Percentiles rank a stretch among this genome's conserved stretches.
phyloP scores from a whole-genome alignment of 2,113 vertebrate species.

The Siniperca knerii region DNA sequence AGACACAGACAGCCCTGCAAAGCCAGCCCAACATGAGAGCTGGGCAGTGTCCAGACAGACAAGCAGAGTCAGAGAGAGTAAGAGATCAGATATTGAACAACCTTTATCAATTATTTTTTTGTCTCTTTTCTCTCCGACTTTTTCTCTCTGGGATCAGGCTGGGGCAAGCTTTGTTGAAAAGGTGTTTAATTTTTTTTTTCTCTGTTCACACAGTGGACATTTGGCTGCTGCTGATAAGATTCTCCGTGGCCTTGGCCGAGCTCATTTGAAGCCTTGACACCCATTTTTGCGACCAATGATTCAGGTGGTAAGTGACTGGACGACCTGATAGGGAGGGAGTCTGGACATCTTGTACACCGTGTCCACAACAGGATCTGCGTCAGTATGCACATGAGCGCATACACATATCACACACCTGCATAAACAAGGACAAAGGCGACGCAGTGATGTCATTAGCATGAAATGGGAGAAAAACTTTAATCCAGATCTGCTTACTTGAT shows the following conservation, averaged over 20 bases:
- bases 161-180: slow-evolving; percentile 23
- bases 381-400: slow-evolving; percentile 32
- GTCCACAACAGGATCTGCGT: slow-evolving; percentile 48
- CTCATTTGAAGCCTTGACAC: slow-evolving; percentile 54
- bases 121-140: slow-evolving; percentile 4
- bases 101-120: slow-evolving; percentile 51
- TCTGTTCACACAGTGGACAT: slow-evolving; percentile 25
- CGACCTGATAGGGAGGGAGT: slow-evolving; percentile 47
- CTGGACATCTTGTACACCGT: slow-evolving; percentile 47
- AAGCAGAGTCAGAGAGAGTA: background rate
- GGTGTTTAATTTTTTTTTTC: slow-evolving; percentile 19
- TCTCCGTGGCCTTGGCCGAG: slow-evolving; percentile 1
- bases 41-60: slow-evolving; percentile 12
- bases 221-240: slow-evolving; percentile 49
- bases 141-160: slow-evolving; percentile 7
- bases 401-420: slow-evolving; percentile 39
- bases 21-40: slow-evolving; percentile 20
- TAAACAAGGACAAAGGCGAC: slow-evolving; percentile 30
- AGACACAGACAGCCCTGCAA: slow-evolving; percentile 50
- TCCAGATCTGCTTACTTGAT: slow-evolving; percentile 10
- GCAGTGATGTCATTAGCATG: background rate
- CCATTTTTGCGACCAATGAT: slow-evolving; percentile 39
- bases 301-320: slow-evolving; percentile 48
- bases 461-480: background rate
- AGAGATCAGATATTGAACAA: slow-evolving; percentile 38